These are phyloP conservation scores for Augochlora pura DNA, from an alignment of 1,140 invertebrate species.

Conservation along the genomic window DNA sequence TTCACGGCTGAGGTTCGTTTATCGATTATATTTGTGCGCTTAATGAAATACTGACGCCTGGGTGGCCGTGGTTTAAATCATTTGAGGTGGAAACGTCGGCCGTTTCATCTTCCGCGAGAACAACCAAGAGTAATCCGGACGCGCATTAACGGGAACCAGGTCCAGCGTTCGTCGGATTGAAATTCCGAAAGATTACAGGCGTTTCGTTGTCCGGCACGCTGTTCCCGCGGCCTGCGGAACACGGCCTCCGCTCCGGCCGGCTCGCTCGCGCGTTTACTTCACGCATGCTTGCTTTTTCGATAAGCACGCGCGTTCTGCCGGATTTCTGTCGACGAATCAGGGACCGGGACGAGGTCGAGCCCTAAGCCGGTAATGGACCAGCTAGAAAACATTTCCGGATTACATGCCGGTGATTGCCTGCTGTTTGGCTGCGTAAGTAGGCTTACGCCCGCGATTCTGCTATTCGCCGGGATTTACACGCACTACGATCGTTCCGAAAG, in stretches of 20 bases:
- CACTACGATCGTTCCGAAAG: not conserved
- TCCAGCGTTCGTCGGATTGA: not conserved
- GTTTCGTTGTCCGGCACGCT: not conserved
- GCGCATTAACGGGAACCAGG: not conserved
- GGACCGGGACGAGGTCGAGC: too few species aligned
- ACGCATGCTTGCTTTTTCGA: constrained; percentile 12
- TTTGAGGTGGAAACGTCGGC: not conserved
- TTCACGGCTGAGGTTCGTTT: not conserved
- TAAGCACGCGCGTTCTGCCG: not conserved
- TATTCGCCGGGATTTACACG: constrained; percentile 9
- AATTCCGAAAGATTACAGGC: constrained; percentile 17
- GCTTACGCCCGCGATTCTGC: constrained; percentile 6
- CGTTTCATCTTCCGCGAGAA: constrained; percentile 1
- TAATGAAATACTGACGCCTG: not conserved
- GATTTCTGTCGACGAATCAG: not conserved
- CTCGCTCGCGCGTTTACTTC: not conserved
- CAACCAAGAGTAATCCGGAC: not conserved
- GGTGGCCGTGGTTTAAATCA: not conserved
- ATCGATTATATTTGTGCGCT: not conserved
- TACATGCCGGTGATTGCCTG: constrained; percentile 10
- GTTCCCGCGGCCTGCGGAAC: too few species aligned
- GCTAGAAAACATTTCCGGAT: constrained; percentile 19
- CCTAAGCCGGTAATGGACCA: constrained; percentile 20
- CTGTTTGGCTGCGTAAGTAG: constrained; percentile 13
- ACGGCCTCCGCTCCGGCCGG: too few species aligned